Base-by-base conservation (phyloP, 2,888 invertebrate genomes). In the Heliconius charithonia region DNA sequence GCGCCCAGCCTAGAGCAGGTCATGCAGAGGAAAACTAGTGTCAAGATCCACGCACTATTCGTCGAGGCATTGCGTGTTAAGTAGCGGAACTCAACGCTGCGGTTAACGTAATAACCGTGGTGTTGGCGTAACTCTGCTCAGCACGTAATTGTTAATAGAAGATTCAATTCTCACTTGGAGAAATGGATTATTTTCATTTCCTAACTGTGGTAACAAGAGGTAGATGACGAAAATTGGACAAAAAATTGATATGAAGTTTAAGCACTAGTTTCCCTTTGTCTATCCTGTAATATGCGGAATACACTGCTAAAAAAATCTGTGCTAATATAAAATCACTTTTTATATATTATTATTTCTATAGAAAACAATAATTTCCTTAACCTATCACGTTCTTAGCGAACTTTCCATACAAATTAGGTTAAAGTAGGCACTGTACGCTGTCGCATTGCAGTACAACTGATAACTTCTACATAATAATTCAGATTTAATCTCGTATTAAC, bases 381-480 rank as follows among this genome's bases (percentile, higher is more conserved):
- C 32, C 56, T 59, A 59, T 59, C 37, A 37, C 59, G 56, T 72
- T 32, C 56, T 72, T 72, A 59, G 56, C 13, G 22, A 51, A 59
- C 59, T 32, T 59, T 59, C 32, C 32, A 59, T 75, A 77, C 51
- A 77, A 79, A 77, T 81, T 32, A 63, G 79, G 70, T 63, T 56
- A 51, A 71, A 69, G 69, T 41, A 41, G 72, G 77, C 77, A 65
- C 76, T 37, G 70, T 76, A 77, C 62, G 65, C 71, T 77, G 56
- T 77, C 81, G 81, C 81, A 81, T 59, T 81, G 81, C 79, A 79
- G 81, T 71, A 41, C 69, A 4, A 27, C 73, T 65, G 79, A 79
- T 80, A 79, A 78, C 75, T 75, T 65, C 51, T 62, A 70, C 69
- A 72, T 75, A 77, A 79, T 79, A 79, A 77, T 79, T 81, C 79